Conservation (phyloP, 1,140 invertebrate species). For the Asobara japonica region DNA sequence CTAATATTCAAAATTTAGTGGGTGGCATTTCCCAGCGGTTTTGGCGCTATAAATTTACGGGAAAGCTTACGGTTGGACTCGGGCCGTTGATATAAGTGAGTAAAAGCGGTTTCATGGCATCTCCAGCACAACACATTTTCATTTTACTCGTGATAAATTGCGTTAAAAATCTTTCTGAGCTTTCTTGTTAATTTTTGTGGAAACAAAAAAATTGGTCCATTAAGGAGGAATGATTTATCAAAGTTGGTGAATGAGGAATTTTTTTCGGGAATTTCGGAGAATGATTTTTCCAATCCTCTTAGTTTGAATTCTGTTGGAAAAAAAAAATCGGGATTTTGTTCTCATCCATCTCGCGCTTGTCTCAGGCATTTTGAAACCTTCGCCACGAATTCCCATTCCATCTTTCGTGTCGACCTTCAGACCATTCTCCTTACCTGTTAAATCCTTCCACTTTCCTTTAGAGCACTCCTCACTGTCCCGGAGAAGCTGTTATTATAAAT, state of each 20-base stretch:
- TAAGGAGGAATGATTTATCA: too few relatives aligned
- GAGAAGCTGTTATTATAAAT: conserved; percentile 29
- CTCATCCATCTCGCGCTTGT: conserved; percentile 8
- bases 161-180: not conserved
- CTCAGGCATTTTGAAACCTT: not conserved
- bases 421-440: conserved; percentile 5
- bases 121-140: conserved; percentile 20
- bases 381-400: not conserved
- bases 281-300: not conserved
- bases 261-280: not conserved
- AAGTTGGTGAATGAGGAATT: too few relatives aligned
- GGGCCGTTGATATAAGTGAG: not conserved
- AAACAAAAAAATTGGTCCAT: too few relatives aligned
- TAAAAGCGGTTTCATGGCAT: conserved; percentile 17
- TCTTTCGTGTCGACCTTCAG: conserved; percentile 1
- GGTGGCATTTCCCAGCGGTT: not conserved
- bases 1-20: conserved; percentile 35
- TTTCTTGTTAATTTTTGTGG: too few relatives aligned
- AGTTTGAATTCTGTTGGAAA: not conserved
- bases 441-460: not conserved
- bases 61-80: conserved; percentile 25
- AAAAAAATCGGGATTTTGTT: not conserved
- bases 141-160: conserved; percentile 9
- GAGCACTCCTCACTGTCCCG: not conserved
- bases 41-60: conserved; percentile 26